Evolutionary conservation across 2,113 vertebrate genomes (phyloP), one percentile per base, ranked within the genome.

Genomic region (Pseudorasbora parva): DNA sequence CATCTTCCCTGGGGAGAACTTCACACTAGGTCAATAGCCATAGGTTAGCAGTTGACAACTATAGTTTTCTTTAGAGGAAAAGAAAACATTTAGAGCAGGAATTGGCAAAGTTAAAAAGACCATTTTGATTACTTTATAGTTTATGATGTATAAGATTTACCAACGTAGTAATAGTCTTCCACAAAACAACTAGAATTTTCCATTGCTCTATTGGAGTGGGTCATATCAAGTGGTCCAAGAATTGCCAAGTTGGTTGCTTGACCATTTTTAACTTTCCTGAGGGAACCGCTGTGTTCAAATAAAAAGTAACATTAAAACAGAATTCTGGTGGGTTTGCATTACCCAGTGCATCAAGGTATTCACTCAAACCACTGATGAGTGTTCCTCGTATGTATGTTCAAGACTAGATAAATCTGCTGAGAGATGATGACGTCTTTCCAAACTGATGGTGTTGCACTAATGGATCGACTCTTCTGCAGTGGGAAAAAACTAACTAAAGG

Each of bases 31-130:
- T 71, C 68, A 71, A 23, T 5, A 45, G 68, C n/a, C 68, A 43
- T 45, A 45, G 68, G 41, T 71, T 71, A 71, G 21, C n/a, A n/a
- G 37, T 37, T 69, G 33, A 69, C 66, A 69, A 43, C 33, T 69
- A 11, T n/a, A 69, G 9, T 43, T 43, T 69, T 68, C 30, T 71
- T 23, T 45, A 45, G 21, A 21, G 21, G 21, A 43, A 45, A 71
- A 41, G 0, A 14, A 45, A 45, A 71, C 3, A 25, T 45, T 72
- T 47, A 25, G 66, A 69, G 33, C 11, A 41, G 69, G 69, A 71
- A 7, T 45, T 45, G n/a, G 37, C 21, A 71, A n/a, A 23, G 37
- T 19, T 37, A 21, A 30, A 71, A 2, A 71, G 19, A 43, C 21
- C n/a, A n/a, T 23, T 6, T 43, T 23, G 66, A 23, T 10, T 68